A percentile compares a stretch with the other conserved stretches of the same genome.
These are phyloP conservation scores for Enteromius fasciolatus DNA, from an alignment of 2,797 vertebrate genomes.

Conservation along the genomic window DNA sequence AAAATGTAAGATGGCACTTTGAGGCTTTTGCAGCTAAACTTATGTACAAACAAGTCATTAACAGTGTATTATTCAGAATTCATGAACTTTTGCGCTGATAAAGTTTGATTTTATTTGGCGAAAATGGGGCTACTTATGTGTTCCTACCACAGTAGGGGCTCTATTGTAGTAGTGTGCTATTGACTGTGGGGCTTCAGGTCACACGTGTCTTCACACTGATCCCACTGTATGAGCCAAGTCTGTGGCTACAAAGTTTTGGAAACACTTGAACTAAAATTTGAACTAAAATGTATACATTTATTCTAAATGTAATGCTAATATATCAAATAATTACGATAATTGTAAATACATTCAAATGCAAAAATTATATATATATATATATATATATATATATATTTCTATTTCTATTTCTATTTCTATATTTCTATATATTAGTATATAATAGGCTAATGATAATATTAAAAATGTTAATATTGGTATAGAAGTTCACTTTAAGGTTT, in stretches of 20 bases:
- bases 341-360: neutral
- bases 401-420: too few species aligned
- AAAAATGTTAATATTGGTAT: neutral
- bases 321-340: too few species aligned
- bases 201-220: slow-evolving; percentile 82
- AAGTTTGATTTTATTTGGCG: neutral
- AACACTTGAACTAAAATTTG: neutral
- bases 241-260: slow-evolving; percentile 37
- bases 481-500: slow-evolving; percentile 53
- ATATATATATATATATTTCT: too few species aligned
- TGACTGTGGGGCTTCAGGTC: slow-evolving; percentile 73
- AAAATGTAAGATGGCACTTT: neutral
- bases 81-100: neutral
- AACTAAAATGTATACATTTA: neutral
- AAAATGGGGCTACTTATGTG: slow-evolving; percentile 1
- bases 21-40: neutral
- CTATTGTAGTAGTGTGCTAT: slow-evolving; percentile 68
- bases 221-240: slow-evolving; percentile 75
- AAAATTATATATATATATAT: neutral
- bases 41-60: neutral
- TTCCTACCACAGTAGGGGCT: slow-evolving; percentile 67
- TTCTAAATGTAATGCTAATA: neutral
- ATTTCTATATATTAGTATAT: too few species aligned
- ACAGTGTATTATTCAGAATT: neutral
- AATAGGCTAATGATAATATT: too few species aligned